These are phyloP conservation scores for Brachionus asplanchnoidis DNA, from an alignment of 1,140 invertebrate genomes.

Conservation along the genomic window DNA sequence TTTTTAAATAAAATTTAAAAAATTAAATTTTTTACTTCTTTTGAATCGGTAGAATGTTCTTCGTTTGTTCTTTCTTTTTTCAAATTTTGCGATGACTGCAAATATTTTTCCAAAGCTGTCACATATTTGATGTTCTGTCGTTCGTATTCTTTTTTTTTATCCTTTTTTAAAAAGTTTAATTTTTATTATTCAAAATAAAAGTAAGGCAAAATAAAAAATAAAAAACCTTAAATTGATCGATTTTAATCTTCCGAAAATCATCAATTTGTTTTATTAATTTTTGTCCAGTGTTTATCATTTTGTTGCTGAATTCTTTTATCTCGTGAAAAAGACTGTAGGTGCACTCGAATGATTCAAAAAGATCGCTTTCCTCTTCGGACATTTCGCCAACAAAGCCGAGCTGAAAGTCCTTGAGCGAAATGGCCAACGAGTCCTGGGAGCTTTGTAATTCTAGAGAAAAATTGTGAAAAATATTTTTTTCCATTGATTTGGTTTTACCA, in stretches of 20 bases:
- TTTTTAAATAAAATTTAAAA: not conserved
- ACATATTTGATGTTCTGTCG: not conserved
- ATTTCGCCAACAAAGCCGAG: conserved; percentile 24
- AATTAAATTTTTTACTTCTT: conserved; percentile 4
- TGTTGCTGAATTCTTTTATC: conserved; percentile 10
- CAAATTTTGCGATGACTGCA: not conserved
- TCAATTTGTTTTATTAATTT: conserved; percentile 14
- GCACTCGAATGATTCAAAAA: not conserved
- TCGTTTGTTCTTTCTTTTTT: conserved; percentile 27
- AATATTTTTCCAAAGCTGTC: conserved; percentile 17
- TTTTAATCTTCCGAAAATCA: conserved; percentile 1
- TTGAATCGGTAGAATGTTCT: not conserved
- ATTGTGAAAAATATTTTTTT: not conserved
- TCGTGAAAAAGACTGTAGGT: not conserved
- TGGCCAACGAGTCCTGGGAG: not conserved
- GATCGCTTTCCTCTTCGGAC: not conserved
- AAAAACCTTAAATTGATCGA: not conserved
- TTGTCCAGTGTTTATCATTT: conserved; percentile 22
- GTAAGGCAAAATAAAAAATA: not conserved
- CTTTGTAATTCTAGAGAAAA: not conserved
- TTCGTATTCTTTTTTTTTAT: conserved; percentile 33
- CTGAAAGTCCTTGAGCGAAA: not conserved
- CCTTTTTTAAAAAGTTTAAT: not conserved
- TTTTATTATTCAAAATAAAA: too few relatives aligned
- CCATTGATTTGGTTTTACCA: not conserved